These are phyloP conservation scores for Hemibagrus guttatus DNA, from an alignment of 2,797 vertebrate genomes.

Conservation along the genomic window DNA sequence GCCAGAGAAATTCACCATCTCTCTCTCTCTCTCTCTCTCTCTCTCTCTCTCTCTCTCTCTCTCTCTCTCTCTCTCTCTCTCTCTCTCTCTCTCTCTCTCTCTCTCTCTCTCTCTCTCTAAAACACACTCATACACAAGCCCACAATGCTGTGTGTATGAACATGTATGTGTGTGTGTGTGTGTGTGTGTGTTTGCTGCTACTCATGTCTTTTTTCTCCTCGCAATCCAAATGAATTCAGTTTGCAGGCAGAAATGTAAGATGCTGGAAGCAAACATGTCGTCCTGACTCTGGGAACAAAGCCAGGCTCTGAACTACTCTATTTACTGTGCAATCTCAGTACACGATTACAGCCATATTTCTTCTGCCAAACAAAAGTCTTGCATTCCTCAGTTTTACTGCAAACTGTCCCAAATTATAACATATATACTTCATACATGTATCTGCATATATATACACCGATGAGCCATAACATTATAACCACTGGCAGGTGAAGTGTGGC, in stretches of 20 bases:
- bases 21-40: too few relatives aligned
- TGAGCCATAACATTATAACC: background rate
- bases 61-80: background rate
- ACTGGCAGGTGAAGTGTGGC: too few relatives aligned
- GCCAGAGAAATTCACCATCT: background rate
- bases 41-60: background rate
- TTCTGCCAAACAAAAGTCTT: background rate
- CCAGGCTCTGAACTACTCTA: conserved; percentile 38
- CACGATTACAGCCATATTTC: conserved; percentile 37
- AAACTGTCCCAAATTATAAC: background rate
- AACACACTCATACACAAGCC: conserved; percentile 3
- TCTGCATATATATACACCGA: background rate
- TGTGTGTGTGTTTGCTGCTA: conserved; percentile 6
- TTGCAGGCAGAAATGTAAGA: conserved; percentile 37
- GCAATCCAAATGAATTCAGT: conserved; percentile 33
- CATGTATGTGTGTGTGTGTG: conserved; percentile 3
- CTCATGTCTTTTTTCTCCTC: conserved; percentile 20
- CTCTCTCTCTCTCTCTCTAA: too few relatives aligned
- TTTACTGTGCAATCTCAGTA: conserved; percentile 19
- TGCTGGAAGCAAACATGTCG: conserved; percentile 39
- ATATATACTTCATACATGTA: background rate
- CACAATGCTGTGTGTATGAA: background rate
- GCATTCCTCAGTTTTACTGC: background rate
- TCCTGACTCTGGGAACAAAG: conserved; percentile 39
- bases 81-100: background rate